Percentiles rank a stretch among this genome's conserved stretches.
These are phyloP conservation scores for Pteropus alecto DNA, from an alignment of 2,113 vertebrate species.

Conservation along the genomic window DNA sequence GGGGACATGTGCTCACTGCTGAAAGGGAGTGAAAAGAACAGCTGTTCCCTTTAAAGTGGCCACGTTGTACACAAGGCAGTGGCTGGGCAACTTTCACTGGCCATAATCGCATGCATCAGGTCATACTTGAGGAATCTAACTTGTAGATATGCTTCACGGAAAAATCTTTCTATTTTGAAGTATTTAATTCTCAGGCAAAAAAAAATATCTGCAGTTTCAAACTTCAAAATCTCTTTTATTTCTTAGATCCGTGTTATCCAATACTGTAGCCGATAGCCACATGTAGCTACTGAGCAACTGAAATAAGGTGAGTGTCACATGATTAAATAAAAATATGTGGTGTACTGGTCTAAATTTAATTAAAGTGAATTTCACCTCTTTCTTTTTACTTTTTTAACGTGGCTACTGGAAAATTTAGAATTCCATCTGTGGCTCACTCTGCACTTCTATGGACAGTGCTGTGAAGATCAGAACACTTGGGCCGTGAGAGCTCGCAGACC, in stretches of 20 bases:
- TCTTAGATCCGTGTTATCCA: not conserved
- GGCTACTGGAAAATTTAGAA: not conserved
- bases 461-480: accelerated
- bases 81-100: not conserved
- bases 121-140: not conserved
- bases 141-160: accelerated
- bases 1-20: accelerated
- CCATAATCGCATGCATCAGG: accelerated
- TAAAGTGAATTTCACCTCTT: not conserved
- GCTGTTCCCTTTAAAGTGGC: accelerated
- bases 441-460: not conserved
- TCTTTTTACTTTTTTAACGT: not conserved
- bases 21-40: not conserved
- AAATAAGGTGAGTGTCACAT: not conserved
- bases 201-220: not conserved
- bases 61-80: accelerated
- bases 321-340: not conserved
- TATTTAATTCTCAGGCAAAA: not conserved
- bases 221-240: not conserved
- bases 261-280: not conserved
- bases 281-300: not conserved
- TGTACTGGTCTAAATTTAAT: not conserved
- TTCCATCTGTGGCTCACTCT: not conserved
- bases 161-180: not conserved
- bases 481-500: accelerated